Conservation (phyloP, 2,797 vertebrate genomes). For the Trachops cirrhosus region DNA sequence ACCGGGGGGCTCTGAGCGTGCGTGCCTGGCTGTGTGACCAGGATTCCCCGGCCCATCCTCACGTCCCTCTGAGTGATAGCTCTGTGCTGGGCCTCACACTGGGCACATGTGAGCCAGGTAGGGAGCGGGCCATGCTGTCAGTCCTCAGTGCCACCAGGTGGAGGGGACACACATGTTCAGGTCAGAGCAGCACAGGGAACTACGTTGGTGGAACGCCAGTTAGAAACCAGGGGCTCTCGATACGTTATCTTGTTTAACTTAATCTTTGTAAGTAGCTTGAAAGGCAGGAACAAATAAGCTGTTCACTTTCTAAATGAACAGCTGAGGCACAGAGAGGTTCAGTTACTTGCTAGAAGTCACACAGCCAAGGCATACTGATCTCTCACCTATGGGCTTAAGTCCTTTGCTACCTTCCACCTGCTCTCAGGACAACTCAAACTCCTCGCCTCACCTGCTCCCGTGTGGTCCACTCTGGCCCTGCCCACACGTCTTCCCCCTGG, state of each 20-base stretch:
- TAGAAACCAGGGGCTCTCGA: neutral
- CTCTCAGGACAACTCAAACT: neutral
- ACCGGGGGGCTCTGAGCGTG: neutral
- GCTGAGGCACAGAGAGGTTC: neutral
- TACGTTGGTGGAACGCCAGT: neutral
- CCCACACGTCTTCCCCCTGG: neutral
- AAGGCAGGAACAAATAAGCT: neutral
- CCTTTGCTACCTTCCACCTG: neutral
- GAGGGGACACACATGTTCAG: neutral
- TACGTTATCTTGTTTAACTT: neutral
- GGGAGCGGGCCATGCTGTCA: neutral
- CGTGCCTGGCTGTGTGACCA: neutral
- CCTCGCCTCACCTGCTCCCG: neutral
- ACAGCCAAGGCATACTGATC: neutral
- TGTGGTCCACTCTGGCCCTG: fast-evolving
- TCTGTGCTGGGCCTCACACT: neutral
- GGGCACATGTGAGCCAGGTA: neutral
- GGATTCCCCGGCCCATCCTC: neutral
- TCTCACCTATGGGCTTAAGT: neutral
- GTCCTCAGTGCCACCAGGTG: neutral
- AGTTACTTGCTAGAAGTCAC: neutral
- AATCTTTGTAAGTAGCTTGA: neutral
- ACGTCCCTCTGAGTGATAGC: neutral
- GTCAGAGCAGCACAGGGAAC: no score
- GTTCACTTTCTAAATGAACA: neutral